A percentile compares a stretch with the other conserved stretches of the same genome.
Conservation (phyloP, 2,888 invertebrate genomes). For the Cetonia aurata region DNA sequence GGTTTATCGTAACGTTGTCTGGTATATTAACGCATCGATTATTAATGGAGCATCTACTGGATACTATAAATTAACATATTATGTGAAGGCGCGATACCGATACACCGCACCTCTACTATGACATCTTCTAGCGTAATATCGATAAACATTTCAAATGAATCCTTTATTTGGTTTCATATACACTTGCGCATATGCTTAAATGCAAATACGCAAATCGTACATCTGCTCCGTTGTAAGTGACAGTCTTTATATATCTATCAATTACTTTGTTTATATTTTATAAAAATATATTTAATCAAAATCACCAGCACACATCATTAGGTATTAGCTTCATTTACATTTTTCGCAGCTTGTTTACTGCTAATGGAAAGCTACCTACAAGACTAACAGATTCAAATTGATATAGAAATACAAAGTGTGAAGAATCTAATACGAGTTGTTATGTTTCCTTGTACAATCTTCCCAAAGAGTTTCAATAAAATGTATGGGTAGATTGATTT, state of each 20-base stretch:
- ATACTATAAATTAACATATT: conserved; percentile 40
- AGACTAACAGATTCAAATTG: too few relatives aligned
- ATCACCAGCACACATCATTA: too few relatives aligned
- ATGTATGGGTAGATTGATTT: too few relatives aligned
- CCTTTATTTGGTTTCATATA: conserved; percentile 12
- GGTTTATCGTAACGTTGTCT: conserved; percentile 50
- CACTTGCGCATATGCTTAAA: too few relatives aligned
- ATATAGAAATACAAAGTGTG: too few relatives aligned
- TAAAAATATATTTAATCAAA: conserved; percentile 1
- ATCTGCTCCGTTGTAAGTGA: conserved; percentile 1
- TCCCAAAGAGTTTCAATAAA: too few relatives aligned
- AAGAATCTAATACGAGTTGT: too few relatives aligned
- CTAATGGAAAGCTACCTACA: too few relatives aligned
- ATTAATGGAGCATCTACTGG: conserved; percentile 40
- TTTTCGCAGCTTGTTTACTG: too few relatives aligned
- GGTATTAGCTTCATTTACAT: too few relatives aligned
- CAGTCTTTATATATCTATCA: neutral
- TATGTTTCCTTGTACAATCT: too few relatives aligned
- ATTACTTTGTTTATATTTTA: conserved; percentile 16
- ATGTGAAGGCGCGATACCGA: conserved; percentile 8
- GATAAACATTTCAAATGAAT: conserved; percentile 6
- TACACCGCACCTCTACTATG: neutral
- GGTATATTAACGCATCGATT: conserved; percentile 54
- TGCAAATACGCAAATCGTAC: neutral
- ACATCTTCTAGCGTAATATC: conserved; percentile 11